Base-by-base conservation (phyloP, 1,140 invertebrate species). In the Drosophila micromelanica region DNA sequence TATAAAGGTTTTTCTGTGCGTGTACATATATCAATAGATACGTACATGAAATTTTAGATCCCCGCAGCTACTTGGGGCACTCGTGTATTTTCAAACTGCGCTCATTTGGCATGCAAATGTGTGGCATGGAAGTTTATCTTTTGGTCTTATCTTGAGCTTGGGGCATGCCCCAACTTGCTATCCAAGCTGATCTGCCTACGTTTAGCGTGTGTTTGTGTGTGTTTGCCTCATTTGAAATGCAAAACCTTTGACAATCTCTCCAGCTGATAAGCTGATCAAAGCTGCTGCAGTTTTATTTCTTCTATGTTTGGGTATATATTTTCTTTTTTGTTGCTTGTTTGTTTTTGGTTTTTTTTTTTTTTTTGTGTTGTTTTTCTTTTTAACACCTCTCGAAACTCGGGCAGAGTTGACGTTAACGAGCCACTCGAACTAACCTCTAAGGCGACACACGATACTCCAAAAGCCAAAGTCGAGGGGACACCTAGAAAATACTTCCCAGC, bases 201-300 rank as follows among this genome's bases (percentile, higher is more conserved):
- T 48, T 8, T 11, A 17, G 11, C n/a, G 11, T 42, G 38, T 3
- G 15, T 42, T 9, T 46, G 27, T 27, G 27, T 35, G 32, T 35
- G 6, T 7, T 55, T 37, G 40, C 48, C 80, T 85, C 73, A 85
- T 85, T 85, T 85, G 57, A 69, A 74, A 85, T 85, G 81, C 81
- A 85, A 86, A 85, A 80, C 81, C 64, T 51, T 56, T 35, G 20
- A 69, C 48, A 59, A 73, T 73, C 71, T 69, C 43, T 64, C 35
- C 60, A 27, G 35, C 62, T 57, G 80, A 82, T 82, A 82, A 82
- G 75, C 75, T 59, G 80, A 76, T 84, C 67, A 75, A 73, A 67
- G 55, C 55, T 76, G 27, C 40, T 54, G 57, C 57, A 70, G 48
- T 57, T 76, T 37, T 65, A 56, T 54, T 54, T 54, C 23, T 37